A percentile compares a stretch with the other conserved stretches of the same genome.
Conservation (phyloP, 1,140 invertebrate genomes). For the Zaprionus inermis region DNA sequence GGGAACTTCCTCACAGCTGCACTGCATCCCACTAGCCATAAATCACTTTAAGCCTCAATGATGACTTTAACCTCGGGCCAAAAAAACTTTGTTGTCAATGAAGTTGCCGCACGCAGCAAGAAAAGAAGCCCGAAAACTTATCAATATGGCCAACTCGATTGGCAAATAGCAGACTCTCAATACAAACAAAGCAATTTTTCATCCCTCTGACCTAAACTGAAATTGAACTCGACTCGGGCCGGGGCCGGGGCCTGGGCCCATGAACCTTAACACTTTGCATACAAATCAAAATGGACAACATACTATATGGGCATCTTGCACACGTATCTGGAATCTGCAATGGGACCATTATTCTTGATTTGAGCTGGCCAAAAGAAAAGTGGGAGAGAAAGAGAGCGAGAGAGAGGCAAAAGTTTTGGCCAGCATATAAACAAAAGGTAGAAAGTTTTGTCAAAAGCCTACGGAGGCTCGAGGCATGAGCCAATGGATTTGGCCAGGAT, state of each 20-base stretch:
- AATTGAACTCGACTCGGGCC: constrained; percentile 62
- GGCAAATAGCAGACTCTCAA: constrained; percentile 41
- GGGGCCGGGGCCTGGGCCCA: constrained; percentile 35
- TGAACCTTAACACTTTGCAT: constrained; percentile 75
- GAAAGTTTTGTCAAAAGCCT: constrained; percentile 55
- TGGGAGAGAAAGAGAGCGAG: constrained; percentile 10
- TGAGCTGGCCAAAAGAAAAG: constrained; percentile 19
- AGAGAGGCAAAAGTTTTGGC: constrained; percentile 53
- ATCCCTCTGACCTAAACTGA: constrained; percentile 45
- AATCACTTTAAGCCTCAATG: constrained; percentile 28
- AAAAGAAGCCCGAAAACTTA: constrained; percentile 54
- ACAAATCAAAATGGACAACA: constrained; percentile 68
- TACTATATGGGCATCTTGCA: constrained; percentile 32
- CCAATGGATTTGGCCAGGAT: constrained; percentile 56
- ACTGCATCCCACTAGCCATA: constrained; percentile 1
- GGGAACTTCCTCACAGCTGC: neutral
- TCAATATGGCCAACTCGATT: constrained; percentile 74
- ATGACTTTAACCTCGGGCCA: constrained; percentile 18
- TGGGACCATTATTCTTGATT: constrained; percentile 80
- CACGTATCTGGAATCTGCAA: constrained; percentile 63
- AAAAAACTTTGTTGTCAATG: constrained; percentile 49
- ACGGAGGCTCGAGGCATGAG: constrained; percentile 35
- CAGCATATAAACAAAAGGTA: constrained; percentile 60
- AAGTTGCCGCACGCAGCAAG: constrained; percentile 59
- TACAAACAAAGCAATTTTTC: constrained; percentile 60